A percentile compares a stretch with the other conserved stretches of the same genome.
Evolutionary conservation across 1,140 invertebrate genomes (phyloP).

Genomic region (Antheraea mylitta): DNA sequence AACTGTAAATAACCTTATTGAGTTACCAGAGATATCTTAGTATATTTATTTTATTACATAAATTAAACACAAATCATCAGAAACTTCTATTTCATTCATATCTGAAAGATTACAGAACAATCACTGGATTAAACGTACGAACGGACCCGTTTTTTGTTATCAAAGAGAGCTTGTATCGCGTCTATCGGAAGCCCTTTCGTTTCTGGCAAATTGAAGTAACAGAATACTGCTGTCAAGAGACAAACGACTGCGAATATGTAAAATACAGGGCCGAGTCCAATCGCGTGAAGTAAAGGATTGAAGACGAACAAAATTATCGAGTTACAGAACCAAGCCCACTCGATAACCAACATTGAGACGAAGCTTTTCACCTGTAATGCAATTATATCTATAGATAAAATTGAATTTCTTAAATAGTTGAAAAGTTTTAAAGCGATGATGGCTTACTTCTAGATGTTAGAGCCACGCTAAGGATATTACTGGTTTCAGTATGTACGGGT

Average conservation of each 20-base stretch:
- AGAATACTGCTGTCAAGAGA: conserved; percentile 74
- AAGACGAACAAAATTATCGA: conserved; percentile 58
- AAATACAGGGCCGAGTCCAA: conserved; percentile 77
- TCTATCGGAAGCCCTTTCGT: conserved; percentile 83
- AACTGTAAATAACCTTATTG: too few relatives aligned
- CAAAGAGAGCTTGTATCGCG: conserved; percentile 72
- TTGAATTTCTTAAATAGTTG: too few relatives aligned
- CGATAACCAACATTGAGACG: conserved; percentile 43
- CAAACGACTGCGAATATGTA: conserved; percentile 73
- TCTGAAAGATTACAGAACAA: neutral
- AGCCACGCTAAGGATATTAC: too few relatives aligned
- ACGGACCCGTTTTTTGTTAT: conserved; percentile 11
- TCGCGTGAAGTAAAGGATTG: conserved; percentile 53
- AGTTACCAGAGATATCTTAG: neutral
- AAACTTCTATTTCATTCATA: too few relatives aligned
- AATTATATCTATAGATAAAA: too few relatives aligned
- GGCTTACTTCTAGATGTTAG: too few relatives aligned
- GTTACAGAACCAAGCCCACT: conserved; percentile 55
- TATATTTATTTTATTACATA: neutral
- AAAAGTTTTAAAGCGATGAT: too few relatives aligned
- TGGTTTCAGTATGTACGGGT: too few relatives aligned
- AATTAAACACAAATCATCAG: too few relatives aligned
- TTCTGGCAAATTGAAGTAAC: conserved; percentile 81
- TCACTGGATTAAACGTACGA: neutral
- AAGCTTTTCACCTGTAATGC: conserved; percentile 48